phyloP scores from a whole-genome alignment of 1,140 invertebrate genomes.

The Drosophila malerkotliana region DNA sequence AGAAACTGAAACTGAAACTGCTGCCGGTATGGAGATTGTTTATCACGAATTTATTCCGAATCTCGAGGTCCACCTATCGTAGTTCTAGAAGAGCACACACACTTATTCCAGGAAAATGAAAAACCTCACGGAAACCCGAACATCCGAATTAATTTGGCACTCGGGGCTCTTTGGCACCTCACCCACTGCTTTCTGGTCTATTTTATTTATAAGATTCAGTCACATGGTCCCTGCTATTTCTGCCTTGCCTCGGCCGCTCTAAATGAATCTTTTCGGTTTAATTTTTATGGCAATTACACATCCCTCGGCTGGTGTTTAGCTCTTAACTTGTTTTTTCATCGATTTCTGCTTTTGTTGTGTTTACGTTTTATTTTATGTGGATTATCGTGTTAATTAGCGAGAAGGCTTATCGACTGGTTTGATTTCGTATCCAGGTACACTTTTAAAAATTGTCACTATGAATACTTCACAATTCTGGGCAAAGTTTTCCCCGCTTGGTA shows the following conservation, averaged over 20 bases:
- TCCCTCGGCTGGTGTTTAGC: constrained; percentile 4
- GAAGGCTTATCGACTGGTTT: constrained; percentile 25
- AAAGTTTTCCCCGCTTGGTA: background rate
- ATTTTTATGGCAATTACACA: constrained; percentile 41
- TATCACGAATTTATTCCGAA: background rate
- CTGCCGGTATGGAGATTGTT: background rate
- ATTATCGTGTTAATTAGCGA: constrained; percentile 27
- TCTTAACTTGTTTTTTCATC: constrained; percentile 17
- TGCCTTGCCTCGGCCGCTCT: background rate
- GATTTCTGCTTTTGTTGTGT: constrained; percentile 1
- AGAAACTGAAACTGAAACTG: background rate
- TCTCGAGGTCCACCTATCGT: background rate
- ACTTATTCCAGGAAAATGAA: background rate
- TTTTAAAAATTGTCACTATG: background rate
- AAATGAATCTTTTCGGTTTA: constrained; percentile 13
- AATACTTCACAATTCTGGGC: constrained; percentile 4
- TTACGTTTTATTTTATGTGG: constrained; percentile 9
- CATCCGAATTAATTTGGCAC: background rate
- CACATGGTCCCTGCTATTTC: constrained; percentile 22
- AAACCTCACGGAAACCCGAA: background rate
- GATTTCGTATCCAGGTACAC: background rate
- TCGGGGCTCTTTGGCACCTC: background rate
- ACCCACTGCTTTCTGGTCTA: constrained; percentile 13
- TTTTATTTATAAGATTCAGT: constrained; percentile 23
- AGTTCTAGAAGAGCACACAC: background rate